A percentile compares a stretch with the other conserved stretches of the same genome.
phyloP scores from a whole-genome alignment of 2,797 vertebrate genomes.

The Hydrophis major region DNA sequence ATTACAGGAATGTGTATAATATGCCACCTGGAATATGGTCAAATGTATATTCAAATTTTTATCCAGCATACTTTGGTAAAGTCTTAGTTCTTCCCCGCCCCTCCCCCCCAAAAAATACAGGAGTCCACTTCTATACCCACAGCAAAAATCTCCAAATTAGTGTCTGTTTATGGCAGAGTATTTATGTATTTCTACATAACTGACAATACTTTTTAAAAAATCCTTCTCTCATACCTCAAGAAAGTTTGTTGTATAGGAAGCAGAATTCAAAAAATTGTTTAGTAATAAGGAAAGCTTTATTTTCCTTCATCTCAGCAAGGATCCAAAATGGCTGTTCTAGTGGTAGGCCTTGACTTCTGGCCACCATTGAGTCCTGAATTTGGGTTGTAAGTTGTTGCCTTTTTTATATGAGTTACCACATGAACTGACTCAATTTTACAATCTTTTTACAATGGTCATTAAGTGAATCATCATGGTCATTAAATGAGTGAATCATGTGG shows the following conservation, averaged over 20 bases:
- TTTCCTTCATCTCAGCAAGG: slow-evolving; percentile 40
- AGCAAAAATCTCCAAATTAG: slow-evolving; percentile 41
- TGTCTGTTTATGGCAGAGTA: slow-evolving; percentile 24
- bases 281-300: slow-evolving; percentile 36
- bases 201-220: slow-evolving; percentile 34
- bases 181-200: slow-evolving; percentile 37
- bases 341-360: background rate
- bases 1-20: slow-evolving; percentile 36
- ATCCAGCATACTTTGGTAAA: slow-evolving; percentile 36
- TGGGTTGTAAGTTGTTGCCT: background rate
- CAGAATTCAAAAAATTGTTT: slow-evolving; percentile 49
- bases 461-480: background rate
- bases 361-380: background rate
- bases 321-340: slow-evolving; percentile 20
- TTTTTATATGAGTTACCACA: background rate
- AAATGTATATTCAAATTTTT: slow-evolving; percentile 40
- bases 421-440: background rate
- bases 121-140: slow-evolving; percentile 27
- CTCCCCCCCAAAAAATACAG: slow-evolving; percentile 21
- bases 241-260: slow-evolving; percentile 40
- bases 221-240: slow-evolving; percentile 29
- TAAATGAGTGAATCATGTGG: background rate
- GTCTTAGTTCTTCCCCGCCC: slow-evolving; percentile 22
- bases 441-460: background rate
- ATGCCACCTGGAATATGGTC: slow-evolving; percentile 50